These are phyloP conservation scores for Burhinus bistriatus DNA, from an alignment of 2,113 vertebrate genomes.

Conservation along the genomic window DNA sequence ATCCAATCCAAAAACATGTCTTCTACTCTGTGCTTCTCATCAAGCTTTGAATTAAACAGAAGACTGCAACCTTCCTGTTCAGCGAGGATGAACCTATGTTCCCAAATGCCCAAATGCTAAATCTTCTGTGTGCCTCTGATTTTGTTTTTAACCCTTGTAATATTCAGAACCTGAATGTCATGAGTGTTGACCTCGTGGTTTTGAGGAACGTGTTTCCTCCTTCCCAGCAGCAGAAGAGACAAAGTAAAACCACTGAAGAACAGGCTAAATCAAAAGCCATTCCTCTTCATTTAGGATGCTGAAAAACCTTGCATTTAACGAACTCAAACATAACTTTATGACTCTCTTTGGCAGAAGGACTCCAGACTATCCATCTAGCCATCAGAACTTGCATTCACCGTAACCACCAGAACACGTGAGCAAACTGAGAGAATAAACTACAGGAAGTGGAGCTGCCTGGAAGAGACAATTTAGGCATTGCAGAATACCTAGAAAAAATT, in stretches of 20 bases:
- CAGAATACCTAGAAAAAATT: background rate
- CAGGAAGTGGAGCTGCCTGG: background rate
- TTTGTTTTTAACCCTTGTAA: background rate
- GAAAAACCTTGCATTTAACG: background rate
- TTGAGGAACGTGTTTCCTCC: background rate
- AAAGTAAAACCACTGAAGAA: background rate
- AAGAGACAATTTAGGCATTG: background rate
- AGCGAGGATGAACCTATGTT: conserved; percentile 30
- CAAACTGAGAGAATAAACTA: background rate
- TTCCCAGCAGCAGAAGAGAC: background rate
- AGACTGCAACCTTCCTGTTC: background rate
- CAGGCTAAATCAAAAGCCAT: background rate
- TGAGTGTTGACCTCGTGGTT: background rate
- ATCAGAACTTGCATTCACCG: background rate
- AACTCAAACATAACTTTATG: background rate
- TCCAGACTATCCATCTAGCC: background rate
- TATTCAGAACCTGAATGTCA: background rate
- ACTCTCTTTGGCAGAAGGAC: background rate
- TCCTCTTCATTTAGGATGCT: background rate
- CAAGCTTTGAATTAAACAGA: background rate
- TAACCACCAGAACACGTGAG: background rate
- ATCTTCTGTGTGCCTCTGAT: background rate
- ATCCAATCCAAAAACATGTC: background rate
- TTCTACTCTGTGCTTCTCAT: background rate
- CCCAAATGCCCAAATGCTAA: background rate